A percentile compares a stretch with the other conserved stretches of the same genome.
These are phyloP conservation scores for Chondrilla cf. caribensis DNA, from an alignment of 37 sponge, comb jelly and placozoan genomes.

Conservation along the genomic window DNA sequence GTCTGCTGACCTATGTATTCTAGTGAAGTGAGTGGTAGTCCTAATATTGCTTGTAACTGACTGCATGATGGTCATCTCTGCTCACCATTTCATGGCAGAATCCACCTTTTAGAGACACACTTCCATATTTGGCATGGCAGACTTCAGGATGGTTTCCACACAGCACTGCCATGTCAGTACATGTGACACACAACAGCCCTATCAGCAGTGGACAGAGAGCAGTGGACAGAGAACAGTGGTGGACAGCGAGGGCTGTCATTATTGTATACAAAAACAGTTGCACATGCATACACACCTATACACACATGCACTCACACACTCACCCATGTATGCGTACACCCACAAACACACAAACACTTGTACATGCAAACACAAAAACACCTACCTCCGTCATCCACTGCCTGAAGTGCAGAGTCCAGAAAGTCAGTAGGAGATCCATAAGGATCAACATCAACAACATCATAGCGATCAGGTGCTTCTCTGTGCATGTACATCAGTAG, in stretches of 20 bases:
- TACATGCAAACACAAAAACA: constrained; percentile 12
- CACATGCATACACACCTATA: too few relatives aligned
- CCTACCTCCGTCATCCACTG: constrained; percentile 85
- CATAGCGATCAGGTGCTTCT: constrained; percentile 54
- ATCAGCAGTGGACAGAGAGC: too few relatives aligned
- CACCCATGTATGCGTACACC: not conserved
- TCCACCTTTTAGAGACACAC: constrained; percentile 63
- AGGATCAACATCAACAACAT: constrained; percentile 96
- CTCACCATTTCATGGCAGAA: constrained; percentile 93
- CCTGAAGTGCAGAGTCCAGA: constrained; percentile 87
- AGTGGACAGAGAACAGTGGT: too few relatives aligned
- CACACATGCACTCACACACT: not conserved
- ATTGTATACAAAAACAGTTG: too few relatives aligned
- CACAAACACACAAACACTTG: not conserved
- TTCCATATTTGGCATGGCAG: constrained; percentile 92
- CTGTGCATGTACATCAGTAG: constrained; percentile 83
- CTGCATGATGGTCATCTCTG: too few relatives aligned
- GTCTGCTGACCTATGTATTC: too few relatives aligned
- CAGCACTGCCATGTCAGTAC: constrained; percentile 94
- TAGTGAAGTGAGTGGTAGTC: too few relatives aligned
- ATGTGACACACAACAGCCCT: constrained; percentile 95
- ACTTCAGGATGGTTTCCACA: constrained; percentile 89
- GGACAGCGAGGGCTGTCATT: too few relatives aligned
- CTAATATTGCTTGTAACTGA: too few relatives aligned
- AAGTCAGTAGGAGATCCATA: constrained; percentile 93